These are phyloP conservation scores for Scaptomyza caliginosa DNA, from an alignment of 2,888 invertebrate species.

Conservation along the genomic window DNA sequence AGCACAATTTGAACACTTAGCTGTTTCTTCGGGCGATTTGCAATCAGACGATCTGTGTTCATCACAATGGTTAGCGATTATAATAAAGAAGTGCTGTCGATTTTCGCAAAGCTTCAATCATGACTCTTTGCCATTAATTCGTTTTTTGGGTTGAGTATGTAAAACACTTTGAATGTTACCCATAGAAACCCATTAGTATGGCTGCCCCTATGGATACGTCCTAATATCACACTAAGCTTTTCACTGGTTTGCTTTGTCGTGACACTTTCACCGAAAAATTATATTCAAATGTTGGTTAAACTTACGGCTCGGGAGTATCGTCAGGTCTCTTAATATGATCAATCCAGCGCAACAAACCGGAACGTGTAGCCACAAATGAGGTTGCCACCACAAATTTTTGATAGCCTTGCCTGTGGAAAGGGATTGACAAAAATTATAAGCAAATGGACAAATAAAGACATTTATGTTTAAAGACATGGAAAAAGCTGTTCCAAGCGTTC, in stretches of 20 bases:
- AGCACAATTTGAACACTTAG: too few species aligned
- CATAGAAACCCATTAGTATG: neutral
- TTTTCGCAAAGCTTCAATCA: too few species aligned
- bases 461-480: conserved; percentile 1
- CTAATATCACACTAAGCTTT: too few species aligned
- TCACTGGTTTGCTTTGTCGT: neutral
- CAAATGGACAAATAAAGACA: neutral
- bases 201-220: too few species aligned
- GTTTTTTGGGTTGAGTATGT: too few species aligned
- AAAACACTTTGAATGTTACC: too few species aligned
- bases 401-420: conserved; percentile 90
- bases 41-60: too few species aligned
- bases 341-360: conserved; percentile 94
- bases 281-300: neutral
- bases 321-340: conserved; percentile 87
- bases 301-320: conserved; percentile 89
- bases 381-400: conserved; percentile 93
- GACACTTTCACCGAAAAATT: neutral
- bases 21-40: too few species aligned
- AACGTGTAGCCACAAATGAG: conserved; percentile 95
- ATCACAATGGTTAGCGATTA: too few species aligned
- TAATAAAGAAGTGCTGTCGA: too few species aligned
- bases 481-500: conserved; percentile 8
- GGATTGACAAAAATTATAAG: conserved; percentile 28
- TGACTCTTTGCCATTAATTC: too few species aligned